Conservation (phyloP, 1,140 invertebrate species). For the Lordiphosa collinella region DNA sequence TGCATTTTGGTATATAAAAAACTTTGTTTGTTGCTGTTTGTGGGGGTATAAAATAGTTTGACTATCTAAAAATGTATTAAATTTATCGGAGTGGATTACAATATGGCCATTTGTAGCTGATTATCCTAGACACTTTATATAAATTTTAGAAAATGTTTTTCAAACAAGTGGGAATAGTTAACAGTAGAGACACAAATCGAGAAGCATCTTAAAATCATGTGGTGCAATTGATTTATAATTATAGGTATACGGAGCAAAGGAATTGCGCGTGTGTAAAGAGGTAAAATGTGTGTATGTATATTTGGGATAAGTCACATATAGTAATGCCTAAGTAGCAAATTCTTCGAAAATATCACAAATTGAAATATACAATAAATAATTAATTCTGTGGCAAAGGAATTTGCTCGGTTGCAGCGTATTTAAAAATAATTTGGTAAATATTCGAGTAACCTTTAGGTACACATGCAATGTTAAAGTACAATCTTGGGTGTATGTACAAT, state of each 20-base stretch:
- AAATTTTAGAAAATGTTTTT: conserved; percentile 22
- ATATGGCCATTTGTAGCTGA: conserved; percentile 28
- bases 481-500: conserved; percentile 59
- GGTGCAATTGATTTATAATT: conserved; percentile 40
- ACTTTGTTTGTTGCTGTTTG: conserved; percentile 39
- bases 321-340: conserved; percentile 64
- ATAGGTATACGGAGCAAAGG: conserved; percentile 14
- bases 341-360: conserved; percentile 79
- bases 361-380: conserved; percentile 73
- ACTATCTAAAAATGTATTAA: conserved; percentile 67
- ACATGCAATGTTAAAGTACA: conserved; percentile 50
- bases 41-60: conserved; percentile 67
- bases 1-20: conserved; percentile 55
- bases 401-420: conserved; percentile 40
- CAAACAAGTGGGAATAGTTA: conserved; percentile 30
- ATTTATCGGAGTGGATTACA: conserved; percentile 46
- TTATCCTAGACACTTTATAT: conserved; percentile 37
- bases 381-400: conserved; percentile 62
- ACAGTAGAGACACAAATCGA: conserved; percentile 19
- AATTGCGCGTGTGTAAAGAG: conserved; percentile 13
- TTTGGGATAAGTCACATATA: conserved; percentile 69
- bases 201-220: conserved; percentile 44
- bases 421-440: conserved; percentile 34
- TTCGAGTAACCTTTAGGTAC: conserved; percentile 49
- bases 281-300: conserved; percentile 5